These are phyloP conservation scores for Drosophila carrolli DNA, from an alignment of 1,140 invertebrate genomes.

Conservation along the genomic window DNA sequence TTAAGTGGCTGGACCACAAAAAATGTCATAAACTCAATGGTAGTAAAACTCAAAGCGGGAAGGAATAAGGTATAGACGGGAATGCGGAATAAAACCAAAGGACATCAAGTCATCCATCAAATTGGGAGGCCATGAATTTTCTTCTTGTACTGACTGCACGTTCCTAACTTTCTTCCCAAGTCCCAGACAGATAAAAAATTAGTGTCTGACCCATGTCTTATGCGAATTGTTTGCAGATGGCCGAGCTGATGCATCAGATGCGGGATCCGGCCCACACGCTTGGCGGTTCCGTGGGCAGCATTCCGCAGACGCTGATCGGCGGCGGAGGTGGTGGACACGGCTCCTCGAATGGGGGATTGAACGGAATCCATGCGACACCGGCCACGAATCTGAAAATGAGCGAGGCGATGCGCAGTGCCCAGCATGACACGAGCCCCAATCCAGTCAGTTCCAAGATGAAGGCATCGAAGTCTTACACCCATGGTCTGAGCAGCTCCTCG, in stretches of 20 bases:
- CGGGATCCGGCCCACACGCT: conserved; percentile 82
- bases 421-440: conserved; percentile 83
- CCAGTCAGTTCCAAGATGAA: conserved; percentile 80
- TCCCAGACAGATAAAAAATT: conserved; percentile 1
- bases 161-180: conserved; percentile 5
- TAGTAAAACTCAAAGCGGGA: conserved; percentile 41
- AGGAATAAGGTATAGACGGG: conserved; percentile 13
- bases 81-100: conserved; percentile 6
- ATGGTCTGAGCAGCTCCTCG: conserved; percentile 80
- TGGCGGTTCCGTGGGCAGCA: conserved; percentile 82
- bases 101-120: conserved; percentile 21
- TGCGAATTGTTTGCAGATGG: conserved; percentile 65
- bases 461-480: conserved; percentile 83
- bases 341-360: conserved; percentile 53
- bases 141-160: conserved; percentile 45
- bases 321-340: conserved; percentile 40
- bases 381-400: conserved; percentile 81
- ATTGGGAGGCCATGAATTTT: conserved; percentile 22
- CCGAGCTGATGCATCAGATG: conserved; percentile 84
- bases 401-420: conserved; percentile 75
- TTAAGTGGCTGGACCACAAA: conserved; percentile 59
- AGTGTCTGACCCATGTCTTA: conserved; percentile 11
- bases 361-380: conserved; percentile 76
- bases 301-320: conserved; percentile 79
- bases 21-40: conserved; percentile 61